Evolutionary conservation across 2,113 vertebrate genomes (phyloP), one percentile per base, ranked within the genome.

Genomic region (Aythya baeri): DNA sequence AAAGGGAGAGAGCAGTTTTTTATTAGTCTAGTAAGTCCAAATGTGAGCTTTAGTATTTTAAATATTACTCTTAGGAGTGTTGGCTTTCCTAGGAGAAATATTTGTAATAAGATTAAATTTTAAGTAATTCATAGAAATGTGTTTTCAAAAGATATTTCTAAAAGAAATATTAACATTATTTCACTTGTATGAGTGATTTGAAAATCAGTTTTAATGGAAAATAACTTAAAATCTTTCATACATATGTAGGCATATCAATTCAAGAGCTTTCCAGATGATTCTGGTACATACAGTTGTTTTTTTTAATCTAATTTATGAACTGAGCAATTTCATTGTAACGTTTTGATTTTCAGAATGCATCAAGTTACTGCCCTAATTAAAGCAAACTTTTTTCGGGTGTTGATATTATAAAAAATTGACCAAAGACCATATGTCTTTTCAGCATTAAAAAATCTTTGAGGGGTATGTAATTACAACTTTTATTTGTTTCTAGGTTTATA

Each of bases 311-410:
- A 87, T 79, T 93, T 94, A 81, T 1, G 4, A 89, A 66, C 57
- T 58, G 61, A 88, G 7, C 41, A 63, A 93, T 84, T 89, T 94
- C 18, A 49, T 58, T 72, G 83, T 79, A 81, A 49, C 8, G 7
- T 84, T 94, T 88, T 83, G 58, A 89, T 91, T 97, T 95, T 89
- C 67, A 88, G 73, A 96, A 80, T 89, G 89, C 81, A 79, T 74
- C 61, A 89, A 86, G n/a, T 89, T 86, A 80, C 88, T 82, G 58
- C 63, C 77, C 59, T 89, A 59, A 89, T 88, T 94, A 96, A 94
- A 73, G 34, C 27, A 81, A 87, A 90, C 52, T 46, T 27, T 79
- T 89, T 76, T 76, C 20, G 66, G 63, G 86, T 88, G 49, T 80
- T 91, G 74, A 66, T 91, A 84, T 79, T 88, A 67, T 78, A 67